These are phyloP conservation scores for Anastrepha obliqua DNA, from an alignment of 1,140 invertebrate genomes.

Conservation along the genomic window DNA sequence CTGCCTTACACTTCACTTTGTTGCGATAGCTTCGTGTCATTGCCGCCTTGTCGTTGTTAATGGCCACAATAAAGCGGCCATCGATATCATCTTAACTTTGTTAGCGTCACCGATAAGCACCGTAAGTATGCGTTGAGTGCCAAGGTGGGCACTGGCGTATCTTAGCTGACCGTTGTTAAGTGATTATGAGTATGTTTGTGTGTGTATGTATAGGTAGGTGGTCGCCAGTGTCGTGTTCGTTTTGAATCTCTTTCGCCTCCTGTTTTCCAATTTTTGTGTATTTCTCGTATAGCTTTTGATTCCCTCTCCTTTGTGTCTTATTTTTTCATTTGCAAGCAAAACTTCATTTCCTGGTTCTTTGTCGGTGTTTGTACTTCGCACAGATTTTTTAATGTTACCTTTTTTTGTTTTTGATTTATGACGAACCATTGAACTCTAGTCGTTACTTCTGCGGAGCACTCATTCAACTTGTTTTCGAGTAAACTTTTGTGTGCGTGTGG, in stretches of 20 bases:
- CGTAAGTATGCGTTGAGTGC: neutral
- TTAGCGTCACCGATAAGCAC: slow-evolving; percentile 22
- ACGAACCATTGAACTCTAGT: slow-evolving; percentile 6
- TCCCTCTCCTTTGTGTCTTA: neutral
- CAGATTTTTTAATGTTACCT: neutral
- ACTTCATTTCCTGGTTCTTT: neutral
- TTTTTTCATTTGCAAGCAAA: neutral
- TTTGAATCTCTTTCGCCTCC: neutral
- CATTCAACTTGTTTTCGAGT: neutral
- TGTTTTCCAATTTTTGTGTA: neutral
- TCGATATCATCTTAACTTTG: slow-evolving; percentile 24
- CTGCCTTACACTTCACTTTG: neutral
- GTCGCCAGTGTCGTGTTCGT: neutral
- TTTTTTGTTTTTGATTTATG: slow-evolving; percentile 32
- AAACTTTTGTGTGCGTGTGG: too few species aligned
- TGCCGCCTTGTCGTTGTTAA: neutral
- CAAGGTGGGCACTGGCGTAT: neutral
- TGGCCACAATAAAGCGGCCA: neutral
- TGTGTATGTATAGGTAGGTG: neutral
- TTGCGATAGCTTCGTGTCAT: neutral
- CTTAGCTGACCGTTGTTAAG: neutral
- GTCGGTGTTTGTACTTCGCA: neutral
- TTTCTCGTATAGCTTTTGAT: neutral
- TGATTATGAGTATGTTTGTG: neutral
- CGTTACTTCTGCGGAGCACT: neutral